phyloP scores from a whole-genome alignment of 2,797 vertebrate species.

The Acrocephalus scirpaceus region DNA sequence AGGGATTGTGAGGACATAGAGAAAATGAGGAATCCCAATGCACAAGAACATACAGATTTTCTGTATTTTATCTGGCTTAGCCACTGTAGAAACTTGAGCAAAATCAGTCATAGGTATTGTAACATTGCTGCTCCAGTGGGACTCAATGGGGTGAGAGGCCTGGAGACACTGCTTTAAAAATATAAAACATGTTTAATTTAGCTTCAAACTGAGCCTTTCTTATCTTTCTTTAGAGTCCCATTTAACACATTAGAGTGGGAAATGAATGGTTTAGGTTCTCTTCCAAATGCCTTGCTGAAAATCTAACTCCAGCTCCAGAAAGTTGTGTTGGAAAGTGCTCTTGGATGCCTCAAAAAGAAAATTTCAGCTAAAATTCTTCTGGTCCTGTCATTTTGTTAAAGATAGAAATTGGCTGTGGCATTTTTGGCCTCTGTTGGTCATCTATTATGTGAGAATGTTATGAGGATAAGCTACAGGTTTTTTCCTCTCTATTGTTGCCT shows the following conservation, averaged over 20 bases:
- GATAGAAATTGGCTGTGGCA: not conserved
- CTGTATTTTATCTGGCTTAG: not conserved
- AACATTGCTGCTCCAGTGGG: not conserved
- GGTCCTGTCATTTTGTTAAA: not conserved
- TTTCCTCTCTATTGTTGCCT: not conserved
- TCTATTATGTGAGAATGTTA: not conserved
- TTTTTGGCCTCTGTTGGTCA: not conserved
- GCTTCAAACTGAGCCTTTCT: not conserved
- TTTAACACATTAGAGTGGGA: not conserved
- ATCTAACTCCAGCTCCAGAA: not conserved
- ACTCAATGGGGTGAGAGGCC: rapidly evolving
- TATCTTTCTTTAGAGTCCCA: not conserved
- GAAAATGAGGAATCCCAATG: not conserved
- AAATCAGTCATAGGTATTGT: not conserved
- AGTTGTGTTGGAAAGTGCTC: not conserved
- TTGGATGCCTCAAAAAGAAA: not conserved
- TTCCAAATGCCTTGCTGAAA: not conserved
- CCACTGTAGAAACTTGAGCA: not conserved
- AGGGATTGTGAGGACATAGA: not conserved
- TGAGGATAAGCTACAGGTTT: not conserved
- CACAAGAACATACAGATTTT: not conserved
- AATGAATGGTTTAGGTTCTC: not conserved
- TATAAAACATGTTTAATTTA: not conserved
- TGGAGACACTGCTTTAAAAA: not conserved
- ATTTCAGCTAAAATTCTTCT: not conserved